Evolutionary conservation across 2,113 vertebrate species (phyloP).

Genomic region (Notechis scutatus): DNA sequence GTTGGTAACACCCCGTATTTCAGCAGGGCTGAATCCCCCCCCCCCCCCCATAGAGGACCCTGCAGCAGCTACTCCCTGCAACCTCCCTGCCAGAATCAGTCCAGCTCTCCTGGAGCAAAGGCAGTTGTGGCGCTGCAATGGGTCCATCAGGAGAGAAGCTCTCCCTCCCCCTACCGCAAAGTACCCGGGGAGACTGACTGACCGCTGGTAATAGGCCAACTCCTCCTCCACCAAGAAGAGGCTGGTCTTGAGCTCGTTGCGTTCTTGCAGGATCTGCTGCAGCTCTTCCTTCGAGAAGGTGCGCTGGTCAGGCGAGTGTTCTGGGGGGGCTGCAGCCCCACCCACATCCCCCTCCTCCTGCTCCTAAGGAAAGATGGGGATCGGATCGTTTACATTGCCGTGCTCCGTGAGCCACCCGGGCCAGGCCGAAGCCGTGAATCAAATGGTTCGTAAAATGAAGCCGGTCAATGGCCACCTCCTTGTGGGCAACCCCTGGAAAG

Average conservation of each 20-base stretch:
- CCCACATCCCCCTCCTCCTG: not conserved
- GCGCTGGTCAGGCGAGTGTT: not conserved
- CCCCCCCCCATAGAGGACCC: not conserved
- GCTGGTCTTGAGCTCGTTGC: constrained; percentile 93
- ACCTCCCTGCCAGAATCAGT: not conserved
- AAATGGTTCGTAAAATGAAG: not conserved
- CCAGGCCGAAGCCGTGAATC: not conserved
- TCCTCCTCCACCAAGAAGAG: constrained; percentile 95
- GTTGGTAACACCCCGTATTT: not conserved
- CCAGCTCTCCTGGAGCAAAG: not conserved
- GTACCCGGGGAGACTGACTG: not conserved
- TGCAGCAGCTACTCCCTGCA: not conserved
- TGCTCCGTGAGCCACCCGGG: not conserved
- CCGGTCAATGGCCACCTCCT: not conserved
- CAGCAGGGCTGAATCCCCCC: not conserved
- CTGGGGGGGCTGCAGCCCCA: fast-evolving
- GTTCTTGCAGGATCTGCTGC: constrained; percentile 88
- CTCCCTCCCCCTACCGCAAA: not conserved
- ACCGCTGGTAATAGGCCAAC: constrained; percentile 91
- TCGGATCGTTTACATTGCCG: not conserved
- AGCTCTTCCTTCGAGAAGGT: constrained; percentile 88
- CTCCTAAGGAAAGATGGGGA: not conserved
- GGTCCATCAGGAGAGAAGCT: not conserved
- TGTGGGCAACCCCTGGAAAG: not conserved
- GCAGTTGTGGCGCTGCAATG: not conserved